These are phyloP conservation scores for Apostichopus japonicus DNA, from an alignment of 35 echinoderm and acorn worm genomes.

Conservation along the genomic window DNA sequence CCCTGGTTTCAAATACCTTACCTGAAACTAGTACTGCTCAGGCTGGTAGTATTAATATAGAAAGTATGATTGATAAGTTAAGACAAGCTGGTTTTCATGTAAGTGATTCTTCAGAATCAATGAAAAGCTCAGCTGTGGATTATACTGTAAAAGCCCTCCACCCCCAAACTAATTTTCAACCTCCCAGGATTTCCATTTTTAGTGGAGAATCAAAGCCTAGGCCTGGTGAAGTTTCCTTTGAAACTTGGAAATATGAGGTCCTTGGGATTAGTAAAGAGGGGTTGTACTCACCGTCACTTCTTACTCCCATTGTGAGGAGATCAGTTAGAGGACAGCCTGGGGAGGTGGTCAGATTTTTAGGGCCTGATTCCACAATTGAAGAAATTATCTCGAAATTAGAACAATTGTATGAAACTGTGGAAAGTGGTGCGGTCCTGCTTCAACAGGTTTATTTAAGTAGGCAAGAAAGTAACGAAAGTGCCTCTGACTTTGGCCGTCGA, in stretches of 20 bases:
- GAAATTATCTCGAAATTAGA: neutral
- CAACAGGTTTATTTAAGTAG: neutral
- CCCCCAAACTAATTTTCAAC: neutral
- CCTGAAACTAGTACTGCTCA: too few relatives aligned
- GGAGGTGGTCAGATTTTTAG: constrained; percentile 5
- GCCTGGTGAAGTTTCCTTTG: constrained; percentile 21
- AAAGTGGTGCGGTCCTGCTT: constrained; percentile 36
- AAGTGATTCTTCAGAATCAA: too few relatives aligned
- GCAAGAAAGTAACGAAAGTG: neutral
- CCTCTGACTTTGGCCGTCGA: constrained; percentile 22
- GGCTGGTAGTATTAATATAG: too few relatives aligned
- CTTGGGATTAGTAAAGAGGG: neutral
- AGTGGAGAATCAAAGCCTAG: constrained; percentile 30
- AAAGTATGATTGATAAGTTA: too few relatives aligned
- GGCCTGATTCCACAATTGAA: neutral
- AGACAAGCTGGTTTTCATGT: too few relatives aligned
- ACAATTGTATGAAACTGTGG: neutral
- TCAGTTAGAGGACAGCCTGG: constrained; percentile 33
- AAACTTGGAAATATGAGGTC: constrained; percentile 52
- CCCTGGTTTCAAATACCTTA: too few relatives aligned
- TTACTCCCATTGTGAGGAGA: constrained; percentile 28
- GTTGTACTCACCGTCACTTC: neutral
- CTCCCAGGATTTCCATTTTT: constrained; percentile 30
- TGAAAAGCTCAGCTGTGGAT: too few relatives aligned
- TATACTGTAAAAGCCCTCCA: too few relatives aligned